phyloP scores from a whole-genome alignment of 1,140 invertebrate genomes.

The Gonioctena quinquepunctata region DNA sequence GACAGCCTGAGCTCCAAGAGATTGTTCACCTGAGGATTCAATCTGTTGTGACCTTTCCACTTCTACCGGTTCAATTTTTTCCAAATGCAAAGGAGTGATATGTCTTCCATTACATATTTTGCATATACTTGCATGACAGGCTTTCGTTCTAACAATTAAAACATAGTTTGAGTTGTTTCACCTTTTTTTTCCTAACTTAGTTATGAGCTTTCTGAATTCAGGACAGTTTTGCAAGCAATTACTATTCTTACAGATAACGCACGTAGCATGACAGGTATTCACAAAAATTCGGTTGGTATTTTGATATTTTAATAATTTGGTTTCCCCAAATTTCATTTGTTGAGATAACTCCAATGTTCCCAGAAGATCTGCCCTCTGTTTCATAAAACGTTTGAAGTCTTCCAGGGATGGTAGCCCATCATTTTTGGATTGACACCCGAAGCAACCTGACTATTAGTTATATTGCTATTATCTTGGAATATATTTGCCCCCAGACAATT shows the following conservation, averaged over 20 bases:
- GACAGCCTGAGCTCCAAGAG: not conserved
- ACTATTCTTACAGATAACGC: not conserved
- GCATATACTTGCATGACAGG: not conserved
- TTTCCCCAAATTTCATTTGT: too few species aligned
- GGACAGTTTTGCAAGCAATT: not conserved
- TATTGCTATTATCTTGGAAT: too few species aligned
- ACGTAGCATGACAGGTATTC: too few species aligned
- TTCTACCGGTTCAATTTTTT: not conserved
- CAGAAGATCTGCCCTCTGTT: too few species aligned
- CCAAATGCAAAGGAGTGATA: conserved; percentile 2
- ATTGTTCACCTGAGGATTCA: not conserved
- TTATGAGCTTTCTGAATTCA: not conserved
- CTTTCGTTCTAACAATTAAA: not conserved
- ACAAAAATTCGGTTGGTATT: too few species aligned
- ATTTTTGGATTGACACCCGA: too few species aligned
- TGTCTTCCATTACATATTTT: conserved; percentile 8
- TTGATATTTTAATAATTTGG: too few species aligned
- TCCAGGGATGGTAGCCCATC: too few species aligned
- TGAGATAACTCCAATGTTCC: too few species aligned
- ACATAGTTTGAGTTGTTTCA: not conserved
- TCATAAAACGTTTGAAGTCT: too few species aligned
- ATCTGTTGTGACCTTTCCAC: not conserved
- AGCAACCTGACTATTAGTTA: too few species aligned
- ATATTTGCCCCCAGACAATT: too few species aligned
- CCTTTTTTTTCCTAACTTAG: not conserved